Base-by-base conservation (phyloP, 2,888 invertebrate species). In the Sphaeridia pumilis region DNA sequence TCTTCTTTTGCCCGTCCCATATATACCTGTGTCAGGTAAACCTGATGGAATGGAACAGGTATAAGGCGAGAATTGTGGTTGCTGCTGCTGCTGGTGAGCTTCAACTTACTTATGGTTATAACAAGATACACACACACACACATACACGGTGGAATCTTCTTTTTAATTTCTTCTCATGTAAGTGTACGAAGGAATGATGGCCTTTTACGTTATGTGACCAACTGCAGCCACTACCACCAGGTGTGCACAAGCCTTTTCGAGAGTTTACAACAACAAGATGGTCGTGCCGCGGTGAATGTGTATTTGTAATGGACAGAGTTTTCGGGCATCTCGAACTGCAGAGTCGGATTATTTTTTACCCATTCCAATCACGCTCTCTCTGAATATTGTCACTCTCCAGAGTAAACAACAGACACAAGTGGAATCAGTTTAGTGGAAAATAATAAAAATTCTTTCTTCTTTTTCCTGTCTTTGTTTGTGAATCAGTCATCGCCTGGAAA, bases 171-270 rank as follows among this genome's bases (percentile, higher is more conserved):
- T 17, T 31, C 31, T n/a, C n/a, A n/a, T n/a, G n/a, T n/a, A n/a
- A n/a, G n/a, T 47, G 46, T 50, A 42, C 42, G 38, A 28, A 25
- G 43, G 22, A 34, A 27, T 46, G 42, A 41, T 49, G 38, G 41
- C 48, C 26, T 28, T 34, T 48, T 41, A n/a, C n/a, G n/a, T n/a
- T n/a, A n/a, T n/a, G n/a, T n/a, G n/a, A n/a, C n/a, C n/a, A n/a
- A n/a, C n/a, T n/a, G n/a, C n/a, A n/a, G n/a, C n/a, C n/a, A n/a
- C n/a, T n/a, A n/a, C n/a, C n/a, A n/a, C n/a, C n/a, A n/a, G n/a
- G n/a, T n/a, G n/a, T n/a, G n/a, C n/a, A n/a, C n/a, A n/a, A n/a
- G n/a, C n/a, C n/a, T n/a, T n/a, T n/a, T n/a, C n/a, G n/a, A n/a
- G n/a, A n/a, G n/a, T n/a, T n/a, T n/a, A n/a, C n/a, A n/a, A n/a